Base-by-base conservation (phyloP, 1,140 invertebrate species). In the Bombus huntii region DNA sequence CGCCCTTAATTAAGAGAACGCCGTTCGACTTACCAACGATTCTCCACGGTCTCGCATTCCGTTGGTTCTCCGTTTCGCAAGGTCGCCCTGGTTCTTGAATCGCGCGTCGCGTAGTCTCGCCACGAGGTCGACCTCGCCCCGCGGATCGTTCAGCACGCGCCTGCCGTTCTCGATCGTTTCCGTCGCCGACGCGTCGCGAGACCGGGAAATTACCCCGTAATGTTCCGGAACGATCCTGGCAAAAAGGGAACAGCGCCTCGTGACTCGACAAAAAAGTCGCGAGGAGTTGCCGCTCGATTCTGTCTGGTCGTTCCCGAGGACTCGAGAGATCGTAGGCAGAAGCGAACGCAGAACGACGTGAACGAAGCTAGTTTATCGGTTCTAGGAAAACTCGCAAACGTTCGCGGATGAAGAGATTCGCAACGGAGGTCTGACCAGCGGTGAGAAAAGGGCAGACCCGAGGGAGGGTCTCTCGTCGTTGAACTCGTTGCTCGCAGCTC, bases 1-100 rank as follows among this genome's bases (percentile, higher is more conserved):
- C 91, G 91, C 90, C 91, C 91, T 94, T 94, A 94, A 94, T 94
- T 93, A 94, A 94, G 93, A 93, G 92, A 92, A 92, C 89, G 86
- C 88, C 90, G 89, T 92, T 92, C 90, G 90, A 73, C 89, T 85
- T 83, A 86, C 88, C 86, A 79, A 59, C 91, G 87, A 94, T 93
- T 94, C 89, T 92, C 86, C 88, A 90, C 88, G 90, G 87, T 89
- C 88, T 87, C 88, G 81, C 90, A 91, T 93, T 92, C 90, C 92
- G 73, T 53, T 65, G 83, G 76, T 79, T 57, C 74, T 53, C 18
- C 75, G 15, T 88, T 82, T 25, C 28, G 59, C 59, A 62, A 28
- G 28, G 59, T 62, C 59, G 47, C 0, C 6, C 18, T 18, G 47
- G 1, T 53, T 53, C 47, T 53, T 18, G 47, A 53, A 53, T 53